A percentile compares a stretch with the other conserved stretches of the same genome.
These are phyloP conservation scores for Hippocampus abdominalis DNA, from an alignment of 2,113 vertebrate species.

Conservation along the genomic window DNA sequence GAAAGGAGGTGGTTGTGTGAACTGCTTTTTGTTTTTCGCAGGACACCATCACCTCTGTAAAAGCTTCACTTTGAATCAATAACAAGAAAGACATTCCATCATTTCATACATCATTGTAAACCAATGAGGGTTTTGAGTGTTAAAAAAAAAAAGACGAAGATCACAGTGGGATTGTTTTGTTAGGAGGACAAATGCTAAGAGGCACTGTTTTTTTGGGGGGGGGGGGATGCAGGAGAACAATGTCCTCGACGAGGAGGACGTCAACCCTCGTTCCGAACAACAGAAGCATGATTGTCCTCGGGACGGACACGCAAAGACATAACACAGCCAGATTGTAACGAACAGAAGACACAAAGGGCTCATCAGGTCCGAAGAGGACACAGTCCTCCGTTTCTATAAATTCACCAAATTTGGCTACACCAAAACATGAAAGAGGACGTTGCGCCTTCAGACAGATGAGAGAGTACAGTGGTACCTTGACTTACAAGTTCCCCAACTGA, in stretches of 20 bases:
- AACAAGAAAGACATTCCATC: slow-evolving; percentile 32
- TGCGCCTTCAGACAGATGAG: too few species aligned
- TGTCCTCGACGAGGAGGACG: slow-evolving; percentile 21
- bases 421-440: not conserved
- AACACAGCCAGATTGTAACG: slow-evolving; percentile 28
- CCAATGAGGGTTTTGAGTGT: not conserved
- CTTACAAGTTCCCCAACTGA: not conserved
- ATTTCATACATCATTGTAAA: slow-evolving; percentile 35
- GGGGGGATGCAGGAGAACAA: slow-evolving; percentile 11
- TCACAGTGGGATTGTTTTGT: slow-evolving; percentile 55
- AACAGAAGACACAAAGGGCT: slow-evolving; percentile 25
- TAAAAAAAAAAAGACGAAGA: slow-evolving; percentile 11
- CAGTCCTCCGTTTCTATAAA: slow-evolving; percentile 14
- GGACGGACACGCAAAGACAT: slow-evolving; percentile 11
- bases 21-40: slow-evolving; percentile 46
- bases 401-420: not conserved
- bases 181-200: slow-evolving; percentile 45
- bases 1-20: slow-evolving; percentile 31
- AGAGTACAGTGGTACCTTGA: not conserved
- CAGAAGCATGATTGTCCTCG: slow-evolving; percentile 24
- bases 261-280: slow-evolving; percentile 23
- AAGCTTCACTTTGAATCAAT: slow-evolving; percentile 44
- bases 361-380: slow-evolving; percentile 10
- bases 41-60: slow-evolving; percentile 38
- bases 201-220: slow-evolving; percentile 55